Base-by-base conservation (phyloP, 2,888 invertebrate species). In the Tetramorium bicarinatum region DNA sequence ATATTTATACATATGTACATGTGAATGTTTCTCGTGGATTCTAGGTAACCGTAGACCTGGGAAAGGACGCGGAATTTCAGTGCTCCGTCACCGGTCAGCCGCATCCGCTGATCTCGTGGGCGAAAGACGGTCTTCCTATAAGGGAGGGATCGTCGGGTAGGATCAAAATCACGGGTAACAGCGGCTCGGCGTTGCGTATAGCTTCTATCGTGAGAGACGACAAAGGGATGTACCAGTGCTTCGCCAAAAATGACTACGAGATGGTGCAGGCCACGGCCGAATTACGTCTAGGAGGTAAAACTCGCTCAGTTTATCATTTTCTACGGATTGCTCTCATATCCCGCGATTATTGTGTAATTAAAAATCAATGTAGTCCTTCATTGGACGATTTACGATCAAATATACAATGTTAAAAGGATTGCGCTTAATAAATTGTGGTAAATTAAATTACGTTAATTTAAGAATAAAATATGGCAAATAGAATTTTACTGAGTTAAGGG, bases 171-270 rank as follows among this genome's bases (percentile, higher is more conserved):
- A 91, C 90, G 8, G 94, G 93, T 9, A 93, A 92, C 81, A 93
- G 93, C 52, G 94, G 95, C 8, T 93, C 95, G 61, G 93, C 91
- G 34, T 91, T 95, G 41, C 92, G 92, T 76, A 95, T 96, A 66
- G 93, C 94, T 8, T 93, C 95, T 18, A 95, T 98, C 72, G 97
- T 97, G 89, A 97, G 97, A 90, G 97, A 97, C 83, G 98, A 99
- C 95, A 97, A 97, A 83, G 99, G 99, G 61, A 97, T 98, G 96
- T 99, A 98, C 95, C 99, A 99, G 93, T 99, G 99, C 94, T 97
- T 98, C 91, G 98, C 97, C 8, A 97, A 97, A 92, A 98, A 98
- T 92, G 97, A 97, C 89, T 97, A 97, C 95, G 98, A 98, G 93
- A 97, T 98, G 95, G 97, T 97, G 21, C 98, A 98, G 94, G 98